Conservation (phyloP, 2,113 vertebrate genomes). For the Alouatta palliata region DNA sequence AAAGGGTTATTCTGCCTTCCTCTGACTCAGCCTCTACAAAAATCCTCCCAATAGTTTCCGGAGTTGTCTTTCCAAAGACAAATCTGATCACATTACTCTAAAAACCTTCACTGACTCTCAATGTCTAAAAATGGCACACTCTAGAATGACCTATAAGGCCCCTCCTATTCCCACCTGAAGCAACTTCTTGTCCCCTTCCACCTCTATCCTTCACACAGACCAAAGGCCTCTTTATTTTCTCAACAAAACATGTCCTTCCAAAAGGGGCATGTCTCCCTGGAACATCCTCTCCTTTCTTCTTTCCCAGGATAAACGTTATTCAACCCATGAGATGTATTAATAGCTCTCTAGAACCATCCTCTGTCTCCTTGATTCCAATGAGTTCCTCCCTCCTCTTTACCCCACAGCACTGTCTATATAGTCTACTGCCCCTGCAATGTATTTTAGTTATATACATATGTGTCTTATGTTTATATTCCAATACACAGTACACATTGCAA, state of each 20-base stretch:
- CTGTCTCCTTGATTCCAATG: neutral
- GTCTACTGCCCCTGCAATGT: neutral
- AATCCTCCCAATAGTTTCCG: neutral
- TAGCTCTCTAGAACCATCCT: neutral
- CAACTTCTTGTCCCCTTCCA: neutral
- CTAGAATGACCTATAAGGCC: rapidly evolving
- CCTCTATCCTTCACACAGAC: neutral
- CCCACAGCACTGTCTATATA: neutral
- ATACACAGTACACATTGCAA: neutral
- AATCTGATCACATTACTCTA: neutral
- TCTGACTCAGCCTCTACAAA: neutral
- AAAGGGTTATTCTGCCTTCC: neutral
- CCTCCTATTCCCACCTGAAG: rapidly evolving
- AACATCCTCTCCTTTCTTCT: neutral
- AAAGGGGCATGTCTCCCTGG: neutral
- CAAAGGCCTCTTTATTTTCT: neutral
- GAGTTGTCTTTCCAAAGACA: neutral
- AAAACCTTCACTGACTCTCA: neutral
- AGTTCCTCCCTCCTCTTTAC: neutral
- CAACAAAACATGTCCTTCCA: neutral
- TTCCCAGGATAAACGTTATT: neutral
- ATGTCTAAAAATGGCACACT: neutral
- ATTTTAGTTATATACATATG: neutral
- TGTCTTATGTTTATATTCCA: neutral
- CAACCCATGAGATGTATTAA: neutral